phyloP scores from a whole-genome alignment of 1,140 invertebrate species.

The Lethocerus indicus region DNA sequence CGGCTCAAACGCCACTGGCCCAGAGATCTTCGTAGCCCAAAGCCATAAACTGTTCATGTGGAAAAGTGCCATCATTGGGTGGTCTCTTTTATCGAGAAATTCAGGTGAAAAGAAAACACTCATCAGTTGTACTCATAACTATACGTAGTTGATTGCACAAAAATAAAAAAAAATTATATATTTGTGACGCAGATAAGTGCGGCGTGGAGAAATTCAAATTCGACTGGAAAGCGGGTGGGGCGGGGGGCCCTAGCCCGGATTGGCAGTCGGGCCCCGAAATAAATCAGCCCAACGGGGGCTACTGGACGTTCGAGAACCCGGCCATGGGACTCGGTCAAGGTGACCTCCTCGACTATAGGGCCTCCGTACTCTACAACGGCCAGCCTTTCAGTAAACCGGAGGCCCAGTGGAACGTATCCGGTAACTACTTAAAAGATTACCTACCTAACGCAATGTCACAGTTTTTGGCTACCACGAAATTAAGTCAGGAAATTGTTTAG shows the following conservation, averaged over 20 bases:
- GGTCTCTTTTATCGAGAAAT: too few relatives aligned
- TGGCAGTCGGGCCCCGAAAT: constrained; percentile 10
- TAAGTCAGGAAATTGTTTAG: too few relatives aligned
- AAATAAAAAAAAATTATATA: not conserved
- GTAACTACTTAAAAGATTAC: too few relatives aligned
- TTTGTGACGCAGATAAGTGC: constrained; percentile 7
- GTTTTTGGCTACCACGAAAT: too few relatives aligned
- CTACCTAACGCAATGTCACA: too few relatives aligned
- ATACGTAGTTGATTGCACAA: not conserved
- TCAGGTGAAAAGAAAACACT: too few relatives aligned
- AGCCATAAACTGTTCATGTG: too few relatives aligned
- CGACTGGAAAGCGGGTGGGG: not conserved
- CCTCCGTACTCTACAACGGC: not conserved
- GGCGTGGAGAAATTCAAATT: constrained; percentile 9
- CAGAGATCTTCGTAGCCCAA: too few relatives aligned
- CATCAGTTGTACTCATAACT: too few relatives aligned
- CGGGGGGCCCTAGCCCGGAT: not conserved
- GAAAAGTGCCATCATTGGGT: too few relatives aligned
- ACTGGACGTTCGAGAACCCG: constrained; percentile 7
- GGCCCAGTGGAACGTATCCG: constrained; percentile 5
- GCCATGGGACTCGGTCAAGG: not conserved
- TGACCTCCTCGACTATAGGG: constrained; percentile 1
- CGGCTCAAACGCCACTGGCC: too few relatives aligned
- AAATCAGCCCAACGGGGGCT: constrained; percentile 4
- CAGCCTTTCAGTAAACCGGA: not conserved